Evolutionary conservation across 2,888 invertebrate species (phyloP), one percentile per base, ranked within the genome.

Genomic region (Diloba caeruleocephala): DNA sequence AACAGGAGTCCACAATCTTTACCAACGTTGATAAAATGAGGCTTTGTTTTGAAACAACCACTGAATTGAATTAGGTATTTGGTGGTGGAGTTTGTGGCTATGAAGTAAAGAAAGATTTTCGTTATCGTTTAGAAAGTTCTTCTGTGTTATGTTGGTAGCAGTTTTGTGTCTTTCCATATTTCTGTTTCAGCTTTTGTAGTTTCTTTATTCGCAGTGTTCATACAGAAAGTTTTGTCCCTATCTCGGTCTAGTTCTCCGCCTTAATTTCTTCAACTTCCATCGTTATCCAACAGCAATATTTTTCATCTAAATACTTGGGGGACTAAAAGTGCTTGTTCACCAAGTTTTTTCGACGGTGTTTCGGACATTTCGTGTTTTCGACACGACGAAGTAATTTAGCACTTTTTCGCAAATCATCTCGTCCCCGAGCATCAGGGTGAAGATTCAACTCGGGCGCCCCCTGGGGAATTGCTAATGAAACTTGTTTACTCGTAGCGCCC

Each of bases 351-450:
- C 25, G 31, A 34, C 28, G 48, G 19, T 60, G 65, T 66, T 67
- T 71, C 52, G 66, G 66, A 60, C 65, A 54, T 54, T 45, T 55
- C 63, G 55, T 60, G 59, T 59, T 63, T 64, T 71, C 61, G 68
- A 58, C 71, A 38, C 71, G 62, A 71, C 68, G 54, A 56, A 62
- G 73, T 73, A 73, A 73, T 73, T 73, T 71, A 56, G 48, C 41
- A 71, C 53, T 66, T 73, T 73, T 66, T 73, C 49, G 73, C 73
- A 69, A 73, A 73, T 73, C 72, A 73, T 73, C 60, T 42, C 39
- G 61, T 34, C 37, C 38, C 43, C 33, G 36, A 46, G 46, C 45
- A 34, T 43, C 46, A 42, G 65, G 68, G 62, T 34, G 62, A 52
- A 60, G 51, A 53, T 52, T 58, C 61, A 63, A 66, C 71, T 59